These are phyloP conservation scores for Lithobius niger DNA, from an alignment of 1,140 invertebrate genomes.

Conservation along the genomic window DNA sequence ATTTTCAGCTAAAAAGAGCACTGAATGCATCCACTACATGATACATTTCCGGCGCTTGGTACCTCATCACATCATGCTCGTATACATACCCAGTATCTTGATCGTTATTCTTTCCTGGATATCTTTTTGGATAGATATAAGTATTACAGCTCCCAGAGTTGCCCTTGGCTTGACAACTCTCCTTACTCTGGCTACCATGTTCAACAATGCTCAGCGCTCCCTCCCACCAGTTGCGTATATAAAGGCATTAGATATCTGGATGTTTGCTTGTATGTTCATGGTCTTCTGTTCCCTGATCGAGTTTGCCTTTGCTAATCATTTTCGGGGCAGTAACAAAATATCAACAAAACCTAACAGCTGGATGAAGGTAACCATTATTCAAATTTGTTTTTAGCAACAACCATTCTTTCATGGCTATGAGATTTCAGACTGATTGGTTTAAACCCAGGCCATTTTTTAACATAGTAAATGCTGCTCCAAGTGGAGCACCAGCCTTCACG, in stretches of 20 bases:
- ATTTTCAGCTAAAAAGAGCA: neutral
- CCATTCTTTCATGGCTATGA: too few relatives aligned
- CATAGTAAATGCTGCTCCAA: too few relatives aligned
- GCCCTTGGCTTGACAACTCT: constrained; percentile 29
- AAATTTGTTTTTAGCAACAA: too few relatives aligned
- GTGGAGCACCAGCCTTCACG: too few relatives aligned
- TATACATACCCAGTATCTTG: constrained; percentile 31
- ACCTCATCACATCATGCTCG: neutral
- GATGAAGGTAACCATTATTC: too few relatives aligned
- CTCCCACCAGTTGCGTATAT: constrained; percentile 73
- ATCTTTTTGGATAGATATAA: constrained; percentile 79
- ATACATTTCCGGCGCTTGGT: neutral
- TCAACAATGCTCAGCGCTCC: constrained; percentile 23
- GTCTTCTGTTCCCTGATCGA: constrained; percentile 76
- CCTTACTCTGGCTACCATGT: constrained; percentile 26
- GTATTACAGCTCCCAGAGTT: constrained; percentile 54
- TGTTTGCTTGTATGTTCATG: constrained; percentile 66
- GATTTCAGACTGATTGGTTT: too few relatives aligned
- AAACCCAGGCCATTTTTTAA: too few relatives aligned
- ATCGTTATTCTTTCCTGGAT: constrained; percentile 81
- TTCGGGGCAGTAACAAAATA: too few relatives aligned
- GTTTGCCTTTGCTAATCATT: constrained; percentile 75
- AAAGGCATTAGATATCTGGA: constrained; percentile 82
- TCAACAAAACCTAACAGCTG: too few relatives aligned
- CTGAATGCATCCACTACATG: neutral